Evolutionary conservation across 1,140 invertebrate genomes (phyloP).

Genomic region (Belonocnema kinseyi): DNA sequence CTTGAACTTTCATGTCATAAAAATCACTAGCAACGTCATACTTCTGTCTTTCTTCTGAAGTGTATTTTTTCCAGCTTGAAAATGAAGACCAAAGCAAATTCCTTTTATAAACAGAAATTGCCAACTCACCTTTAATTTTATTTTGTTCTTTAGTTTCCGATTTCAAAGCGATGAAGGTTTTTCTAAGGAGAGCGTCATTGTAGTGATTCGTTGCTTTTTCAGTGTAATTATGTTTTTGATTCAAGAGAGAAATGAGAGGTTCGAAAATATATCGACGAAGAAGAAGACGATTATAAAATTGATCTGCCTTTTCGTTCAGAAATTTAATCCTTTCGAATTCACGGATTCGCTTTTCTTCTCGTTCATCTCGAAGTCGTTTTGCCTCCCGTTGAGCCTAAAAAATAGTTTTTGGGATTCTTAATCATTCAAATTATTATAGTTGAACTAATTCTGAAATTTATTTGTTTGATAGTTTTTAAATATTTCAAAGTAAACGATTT

Average conservation of each 20-base stretch:
- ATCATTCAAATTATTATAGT: not conserved
- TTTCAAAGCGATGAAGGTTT: constrained; percentile 56
- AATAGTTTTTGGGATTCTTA: not conserved
- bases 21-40: constrained; percentile 66
- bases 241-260: constrained; percentile 58
- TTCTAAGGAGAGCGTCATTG: constrained; percentile 44
- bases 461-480: not conserved
- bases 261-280: constrained; percentile 60
- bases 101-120: constrained; percentile 46
- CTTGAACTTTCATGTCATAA: constrained; percentile 61
- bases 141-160: constrained; percentile 40
- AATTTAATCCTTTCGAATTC: constrained; percentile 58
- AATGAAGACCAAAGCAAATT: constrained; percentile 57
- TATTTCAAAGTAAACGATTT: too few species aligned
- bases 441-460: not conserved
- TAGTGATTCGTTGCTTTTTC: constrained; percentile 57
- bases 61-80: constrained; percentile 54
- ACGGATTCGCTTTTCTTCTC: constrained; percentile 53
- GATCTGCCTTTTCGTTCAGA: constrained; percentile 54
- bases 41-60: constrained; percentile 51
- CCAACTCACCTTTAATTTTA: constrained; percentile 50
- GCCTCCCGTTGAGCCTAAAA: constrained; percentile 62
- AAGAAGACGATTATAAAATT: constrained; percentile 63
- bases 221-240: constrained; percentile 52
- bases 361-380: constrained; percentile 59